Percentiles rank a stretch among this genome's conserved stretches.
phyloP scores from a whole-genome alignment of 53 echinoderm and acorn worm genomes.

The Mesocentrotus franciscanus region DNA sequence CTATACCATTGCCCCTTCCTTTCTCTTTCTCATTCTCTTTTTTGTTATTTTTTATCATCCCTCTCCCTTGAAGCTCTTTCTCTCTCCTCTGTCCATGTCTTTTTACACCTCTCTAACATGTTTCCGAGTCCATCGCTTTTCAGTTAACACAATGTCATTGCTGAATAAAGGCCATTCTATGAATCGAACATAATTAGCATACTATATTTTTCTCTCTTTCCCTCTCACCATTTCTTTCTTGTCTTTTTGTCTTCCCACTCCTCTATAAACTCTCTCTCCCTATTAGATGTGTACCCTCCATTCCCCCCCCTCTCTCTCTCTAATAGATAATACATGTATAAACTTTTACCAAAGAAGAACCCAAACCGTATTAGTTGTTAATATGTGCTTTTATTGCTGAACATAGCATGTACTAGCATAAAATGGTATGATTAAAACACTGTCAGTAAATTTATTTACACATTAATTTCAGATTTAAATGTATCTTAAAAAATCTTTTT shows the following conservation, averaged over 20 bases:
- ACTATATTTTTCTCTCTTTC: background rate
- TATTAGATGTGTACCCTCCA: background rate
- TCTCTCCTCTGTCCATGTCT: background rate
- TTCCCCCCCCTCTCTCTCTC: background rate
- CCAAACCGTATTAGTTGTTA: background rate
- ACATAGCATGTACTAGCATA: conserved; percentile 69
- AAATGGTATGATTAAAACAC: conserved; percentile 63
- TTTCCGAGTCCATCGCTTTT: background rate
- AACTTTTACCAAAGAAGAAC: background rate
- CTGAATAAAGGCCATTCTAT: background rate
- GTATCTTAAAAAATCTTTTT: conserved; percentile 14
- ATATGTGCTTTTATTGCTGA: conserved; percentile 70
- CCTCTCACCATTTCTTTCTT: background rate
- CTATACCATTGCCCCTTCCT: background rate
- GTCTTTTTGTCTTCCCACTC: background rate
- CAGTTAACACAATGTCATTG: background rate
- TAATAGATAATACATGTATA: no score
- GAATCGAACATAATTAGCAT: no score
- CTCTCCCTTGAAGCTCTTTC: background rate
- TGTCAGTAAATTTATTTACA: conserved; percentile 48
- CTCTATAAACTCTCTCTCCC: background rate
- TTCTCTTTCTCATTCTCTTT: background rate
- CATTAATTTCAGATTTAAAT: conserved; percentile 57
- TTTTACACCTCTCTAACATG: background rate
- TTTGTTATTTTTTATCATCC: background rate